Evolutionary conservation across 2,888 invertebrate genomes (phyloP), one percentile per base, ranked within the genome.

Genomic region (Platycheirus albimanus): DNA sequence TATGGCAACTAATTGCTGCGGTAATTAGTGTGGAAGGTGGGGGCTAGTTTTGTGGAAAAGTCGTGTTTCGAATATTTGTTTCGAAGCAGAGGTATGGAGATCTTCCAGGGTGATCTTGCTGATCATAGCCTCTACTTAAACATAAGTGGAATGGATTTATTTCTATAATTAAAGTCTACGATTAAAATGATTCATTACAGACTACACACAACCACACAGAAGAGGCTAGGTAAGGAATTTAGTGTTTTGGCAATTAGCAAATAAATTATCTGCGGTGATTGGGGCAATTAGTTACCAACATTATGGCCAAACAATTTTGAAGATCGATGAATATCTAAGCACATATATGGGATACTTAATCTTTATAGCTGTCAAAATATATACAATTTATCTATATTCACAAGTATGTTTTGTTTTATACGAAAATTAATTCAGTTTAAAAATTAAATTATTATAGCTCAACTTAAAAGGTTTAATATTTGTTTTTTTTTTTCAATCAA

Each of bases 1-100:
- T 69, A 78, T 64, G 78, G 69, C 56, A 78, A 69, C 78, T 83
- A 83, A 83, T 83, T 83, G 83, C 69, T 38, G 56, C 8, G 49
- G 72, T 78, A 83, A 83, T 83, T 83, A 83, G 83, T 72, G 10
- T 33, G 30, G n/a, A 30, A 64, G 72, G 72, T 52, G 71, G 43
- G 41, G 41, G 41, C 41, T 41, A 41, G 13, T 41, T 58, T 15
- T 15, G 47, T 2, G 11, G 17, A 28, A 24, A 77, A 72, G 64
- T 83, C 83, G 78, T 83, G 83, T 69, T 69, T 61, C 20, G 41
- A 63, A 49, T 69, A 74, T 79, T 79, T 74, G 70, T 13, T 69
- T 8, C n/a, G n/a, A n/a, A n/a, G 17, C 33, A 7, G 41, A 41
- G 6, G 19, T 33, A 20, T n/a, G 61, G 1, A 38, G 72, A 74